These are phyloP conservation scores for Odontophorus gujanensis DNA, from an alignment of 2,113 vertebrate genomes.

Conservation along the genomic window DNA sequence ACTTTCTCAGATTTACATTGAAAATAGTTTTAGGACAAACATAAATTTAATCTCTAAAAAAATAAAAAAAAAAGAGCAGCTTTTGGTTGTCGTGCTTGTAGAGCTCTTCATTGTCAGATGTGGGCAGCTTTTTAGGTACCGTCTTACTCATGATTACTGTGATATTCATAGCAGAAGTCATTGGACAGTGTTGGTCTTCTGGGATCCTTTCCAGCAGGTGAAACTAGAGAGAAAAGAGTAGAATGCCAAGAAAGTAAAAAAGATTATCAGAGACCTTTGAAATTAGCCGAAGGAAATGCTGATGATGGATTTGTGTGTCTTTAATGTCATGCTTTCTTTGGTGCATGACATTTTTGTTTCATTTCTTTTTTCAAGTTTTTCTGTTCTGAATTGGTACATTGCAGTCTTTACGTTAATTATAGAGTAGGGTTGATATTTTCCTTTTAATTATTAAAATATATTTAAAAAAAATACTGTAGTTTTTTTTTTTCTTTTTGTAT, in stretches of 20 bases:
- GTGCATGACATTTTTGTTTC: not conserved
- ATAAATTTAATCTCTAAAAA: not conserved
- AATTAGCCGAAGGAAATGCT: not conserved
- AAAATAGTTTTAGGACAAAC: not conserved
- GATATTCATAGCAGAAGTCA: not conserved
- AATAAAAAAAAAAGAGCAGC: no score
- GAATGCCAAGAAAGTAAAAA: not conserved
- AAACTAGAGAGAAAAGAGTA: no score
- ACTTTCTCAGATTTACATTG: not conserved
- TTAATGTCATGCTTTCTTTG: not conserved
- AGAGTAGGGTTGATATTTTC: not conserved
- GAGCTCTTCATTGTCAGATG: not conserved
- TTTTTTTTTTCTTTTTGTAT: not conserved
- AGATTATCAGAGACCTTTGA: not conserved
- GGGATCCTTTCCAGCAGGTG: not conserved
- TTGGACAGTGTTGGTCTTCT: not conserved
- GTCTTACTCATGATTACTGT: not conserved
- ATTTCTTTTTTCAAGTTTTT: not conserved
- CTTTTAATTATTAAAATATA: fast-evolving
- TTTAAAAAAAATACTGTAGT: fast-evolving
- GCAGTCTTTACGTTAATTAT: not conserved
- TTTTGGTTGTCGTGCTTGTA: not conserved
- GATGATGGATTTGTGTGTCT: not conserved
- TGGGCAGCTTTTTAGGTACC: not conserved
- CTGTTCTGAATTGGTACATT: not conserved